These are phyloP conservation scores for Xiphorhynchus erythropygius DNA, from an alignment of 2,797 vertebrate species.

Conservation along the genomic window DNA sequence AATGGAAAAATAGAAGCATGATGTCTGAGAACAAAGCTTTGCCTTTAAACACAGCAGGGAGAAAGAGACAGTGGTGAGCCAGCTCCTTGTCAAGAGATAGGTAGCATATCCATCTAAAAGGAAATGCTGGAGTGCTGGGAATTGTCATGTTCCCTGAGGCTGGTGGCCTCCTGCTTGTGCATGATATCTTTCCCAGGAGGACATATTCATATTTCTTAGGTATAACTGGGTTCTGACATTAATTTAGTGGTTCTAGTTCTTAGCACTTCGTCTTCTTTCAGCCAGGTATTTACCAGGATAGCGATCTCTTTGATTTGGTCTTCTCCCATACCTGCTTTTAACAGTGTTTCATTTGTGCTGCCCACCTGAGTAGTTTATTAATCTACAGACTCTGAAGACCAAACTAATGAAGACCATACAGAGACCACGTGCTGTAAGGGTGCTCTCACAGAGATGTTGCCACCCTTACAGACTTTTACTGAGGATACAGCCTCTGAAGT, in stretches of 20 bases:
- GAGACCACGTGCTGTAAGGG: background rate
- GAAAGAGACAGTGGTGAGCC: background rate
- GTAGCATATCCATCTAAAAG: background rate
- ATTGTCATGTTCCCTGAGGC: background rate
- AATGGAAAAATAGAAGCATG: background rate
- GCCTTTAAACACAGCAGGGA: background rate
- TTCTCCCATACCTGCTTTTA: background rate
- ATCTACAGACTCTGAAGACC: background rate
- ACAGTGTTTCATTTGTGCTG: background rate
- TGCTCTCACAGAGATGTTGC: background rate
- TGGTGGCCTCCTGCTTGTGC: background rate
- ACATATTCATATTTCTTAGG: background rate
- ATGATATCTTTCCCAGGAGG: background rate
- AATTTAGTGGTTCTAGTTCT: background rate
- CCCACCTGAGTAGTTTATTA: background rate
- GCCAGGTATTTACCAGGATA: background rate
- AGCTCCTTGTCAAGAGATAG: background rate
- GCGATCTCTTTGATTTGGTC: background rate
- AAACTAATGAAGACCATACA: background rate
- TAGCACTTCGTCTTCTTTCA: background rate
- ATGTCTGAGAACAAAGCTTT: background rate
- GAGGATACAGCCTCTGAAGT: background rate
- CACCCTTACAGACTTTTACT: background rate
- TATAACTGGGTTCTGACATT: background rate
- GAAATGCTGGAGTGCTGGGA: background rate